Evolutionary conservation across 1,140 invertebrate genomes (phyloP), one percentile per base, ranked within the genome.

Genomic region (Drosophila yakuba): DNA sequence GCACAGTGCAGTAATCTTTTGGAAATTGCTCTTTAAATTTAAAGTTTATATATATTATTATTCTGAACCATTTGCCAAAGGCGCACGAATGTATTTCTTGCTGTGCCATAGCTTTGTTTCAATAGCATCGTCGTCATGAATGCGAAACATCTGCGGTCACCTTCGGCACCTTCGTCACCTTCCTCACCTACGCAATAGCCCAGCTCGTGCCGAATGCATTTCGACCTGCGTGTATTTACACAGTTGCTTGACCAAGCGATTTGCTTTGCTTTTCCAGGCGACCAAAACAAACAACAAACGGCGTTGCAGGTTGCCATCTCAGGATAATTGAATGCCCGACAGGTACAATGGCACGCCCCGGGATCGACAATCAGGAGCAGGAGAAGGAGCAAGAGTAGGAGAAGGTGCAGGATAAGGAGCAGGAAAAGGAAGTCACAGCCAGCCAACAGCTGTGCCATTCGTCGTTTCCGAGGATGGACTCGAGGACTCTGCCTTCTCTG

Each of bases 231-330:
- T 36, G 35, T 72, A 73, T 73, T 74, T 62, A 74, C 15, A 51
- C 68, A 62, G 50, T 76, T 76, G 74, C 74, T 68, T 68, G 74
- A 76, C 72, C 73, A 76, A 76, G 20, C 55, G 83, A 86, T 86
- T 86, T 82, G 83, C 66, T 86, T 68, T 82, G 83, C 82, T 86
- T 78, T 73, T 56, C 23, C 36, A 51, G 35, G 62, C 39, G 56
- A 66, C 67, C 67, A 69, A 71, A 58, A 71, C 67, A 71, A 71
- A 71, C 67, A 71, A 69, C 20, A 20, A 20, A 2, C 55, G 48
- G 28, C 48, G 15, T 17, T 17, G 7, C 50, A 52, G 50, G 50
- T 52, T 52, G 48, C 39, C 23, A 10, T 23, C 32, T 12, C 43
- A 17, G 61, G 17, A 25, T 20, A 6, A 12, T 11, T 32, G 20